These are phyloP conservation scores for Melanerpes aurifrons DNA, from an alignment of 2,113 vertebrate species.

Conservation along the genomic window DNA sequence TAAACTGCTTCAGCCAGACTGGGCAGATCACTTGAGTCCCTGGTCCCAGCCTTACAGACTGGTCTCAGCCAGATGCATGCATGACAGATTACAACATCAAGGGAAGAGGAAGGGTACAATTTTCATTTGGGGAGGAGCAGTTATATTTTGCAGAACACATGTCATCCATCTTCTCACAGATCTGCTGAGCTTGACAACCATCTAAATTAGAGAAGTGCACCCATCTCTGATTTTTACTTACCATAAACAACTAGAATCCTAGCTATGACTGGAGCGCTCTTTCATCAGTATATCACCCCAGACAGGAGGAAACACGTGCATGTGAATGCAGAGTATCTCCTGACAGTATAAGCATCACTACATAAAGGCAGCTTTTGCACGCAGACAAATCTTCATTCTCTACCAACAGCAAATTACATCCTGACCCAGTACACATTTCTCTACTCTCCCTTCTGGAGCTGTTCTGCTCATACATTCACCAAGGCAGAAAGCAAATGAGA, in stretches of 20 bases:
- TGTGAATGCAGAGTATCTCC: neutral
- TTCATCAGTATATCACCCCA: neutral
- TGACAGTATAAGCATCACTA: neutral
- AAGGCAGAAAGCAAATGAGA: neutral
- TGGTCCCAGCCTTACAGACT: neutral
- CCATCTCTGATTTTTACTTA: neutral
- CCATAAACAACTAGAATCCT: neutral
- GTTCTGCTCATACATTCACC: neutral
- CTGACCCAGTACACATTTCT: neutral
- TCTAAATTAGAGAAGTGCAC: neutral
- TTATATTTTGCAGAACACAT: fast-evolving
- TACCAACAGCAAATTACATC: neutral
- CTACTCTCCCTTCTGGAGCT: neutral
- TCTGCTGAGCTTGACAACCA: neutral
- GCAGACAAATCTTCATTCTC: neutral
- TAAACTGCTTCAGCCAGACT: neutral
- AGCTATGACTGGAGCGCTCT: neutral
- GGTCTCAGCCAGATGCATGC: fast-evolving
- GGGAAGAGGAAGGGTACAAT: fast-evolving
- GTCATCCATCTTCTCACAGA: neutral
- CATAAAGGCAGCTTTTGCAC: neutral
- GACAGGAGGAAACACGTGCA: neutral
- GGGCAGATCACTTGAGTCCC: neutral
- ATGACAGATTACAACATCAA: fast-evolving
- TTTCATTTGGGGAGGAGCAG: neutral